Evolutionary conservation across 2,888 invertebrate genomes (phyloP), one percentile per base, ranked within the genome.

Genomic region (Eudasyphora cyanicolor): DNA sequence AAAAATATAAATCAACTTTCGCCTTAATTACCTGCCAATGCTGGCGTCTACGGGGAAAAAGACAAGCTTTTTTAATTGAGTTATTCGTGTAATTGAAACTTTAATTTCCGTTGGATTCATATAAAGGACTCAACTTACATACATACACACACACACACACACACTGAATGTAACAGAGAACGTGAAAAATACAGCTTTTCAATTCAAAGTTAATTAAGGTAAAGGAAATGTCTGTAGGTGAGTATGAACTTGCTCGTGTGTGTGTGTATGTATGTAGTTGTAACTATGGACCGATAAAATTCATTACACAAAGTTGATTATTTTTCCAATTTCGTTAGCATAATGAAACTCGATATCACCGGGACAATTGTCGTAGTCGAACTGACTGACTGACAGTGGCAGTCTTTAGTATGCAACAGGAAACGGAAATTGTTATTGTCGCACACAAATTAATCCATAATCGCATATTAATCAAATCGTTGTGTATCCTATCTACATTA

Each of bases 91-190:
- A 76, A 83, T 79, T 79, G 79, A 83, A 69, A 79, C 76, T 74
- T 76, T 79, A 74, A 83, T 76, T 83, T 79, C 79, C 82, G 74
- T 14, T n/a, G n/a, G n/a, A n/a, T n/a, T n/a, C n/a, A n/a, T n/a
- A n/a, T n/a, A n/a, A n/a, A n/a, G n/a, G n/a, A n/a, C n/a, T n/a
- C n/a, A n/a, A n/a, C n/a, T n/a, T n/a, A n/a, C 14, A 24, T 42
- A 42, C 12, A 24, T 6, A 8, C n/a, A 14, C 14, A 17, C 5
- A 32, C 21, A 64, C 21, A 38, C 64, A 35, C 6, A 62, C 35
- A 62, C 57, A 27, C 14, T 17, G 35, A 35, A 10, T 21, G n/a
- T 1, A 14, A 4, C 64, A 64, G 12, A 17, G 12, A 14, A n/a
- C n/a, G n/a, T 1, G 24, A 27, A 57, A 19, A 7, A 21, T 8